phyloP scores from a whole-genome alignment of 2,888 invertebrate species.

The Busseola fusca region DNA sequence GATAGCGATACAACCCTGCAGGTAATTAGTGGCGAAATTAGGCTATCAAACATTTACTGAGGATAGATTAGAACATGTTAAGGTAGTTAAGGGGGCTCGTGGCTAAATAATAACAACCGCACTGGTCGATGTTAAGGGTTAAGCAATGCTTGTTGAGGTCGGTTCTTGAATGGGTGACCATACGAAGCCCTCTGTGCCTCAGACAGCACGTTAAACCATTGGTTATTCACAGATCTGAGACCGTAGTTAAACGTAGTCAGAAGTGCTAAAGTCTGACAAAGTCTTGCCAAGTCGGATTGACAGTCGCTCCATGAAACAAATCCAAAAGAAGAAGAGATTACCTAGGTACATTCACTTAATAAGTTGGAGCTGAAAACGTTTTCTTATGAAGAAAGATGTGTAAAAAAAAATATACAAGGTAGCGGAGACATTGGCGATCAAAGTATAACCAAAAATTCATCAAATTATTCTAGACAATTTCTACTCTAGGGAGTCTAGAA shows the following conservation, averaged over 20 bases:
- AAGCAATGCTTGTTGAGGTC: background rate
- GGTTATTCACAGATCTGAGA: background rate
- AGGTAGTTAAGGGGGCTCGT: background rate
- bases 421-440: no score
- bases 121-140: background rate
- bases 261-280: background rate
- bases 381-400: background rate
- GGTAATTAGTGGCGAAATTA: constrained; percentile 62
- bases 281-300: background rate
- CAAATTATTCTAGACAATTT: no score
- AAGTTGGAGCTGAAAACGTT: background rate
- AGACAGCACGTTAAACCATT: background rate
- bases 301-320: background rate
- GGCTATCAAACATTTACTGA: constrained; percentile 59
- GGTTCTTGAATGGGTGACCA: background rate
- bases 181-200: background rate
- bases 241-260: background rate
- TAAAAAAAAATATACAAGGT: background rate
- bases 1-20: constrained; percentile 67
- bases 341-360: background rate
- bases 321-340: no score
- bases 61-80: constrained; percentile 1
- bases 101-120: background rate
- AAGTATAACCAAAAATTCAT: no score
- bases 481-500: no score